phyloP scores from a whole-genome alignment of 2,888 invertebrate genomes.

The Auanema freiburgensis region DNA sequence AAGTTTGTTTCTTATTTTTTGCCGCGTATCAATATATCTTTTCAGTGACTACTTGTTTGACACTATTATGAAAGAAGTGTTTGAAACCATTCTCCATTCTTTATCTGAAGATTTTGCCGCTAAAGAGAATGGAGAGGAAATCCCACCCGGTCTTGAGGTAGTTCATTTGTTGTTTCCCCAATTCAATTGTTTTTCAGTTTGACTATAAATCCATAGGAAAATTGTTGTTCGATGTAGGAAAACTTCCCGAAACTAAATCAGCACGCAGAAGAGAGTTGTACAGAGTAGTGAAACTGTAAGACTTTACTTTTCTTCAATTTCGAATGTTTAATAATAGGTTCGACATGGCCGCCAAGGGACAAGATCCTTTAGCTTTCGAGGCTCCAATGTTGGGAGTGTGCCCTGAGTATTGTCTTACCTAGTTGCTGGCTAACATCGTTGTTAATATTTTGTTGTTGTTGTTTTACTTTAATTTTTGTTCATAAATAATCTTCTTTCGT shows the following conservation, averaged over 20 bases:
- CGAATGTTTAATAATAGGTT: slow-evolving; percentile 29
- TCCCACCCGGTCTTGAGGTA: slow-evolving; percentile 9
- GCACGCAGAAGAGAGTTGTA: slow-evolving; percentile 37
- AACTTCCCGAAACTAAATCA: slow-evolving; percentile 20
- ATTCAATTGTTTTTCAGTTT: slow-evolving; percentile 30
- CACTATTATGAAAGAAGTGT: slow-evolving; percentile 54
- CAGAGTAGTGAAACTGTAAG: slow-evolving; percentile 36
- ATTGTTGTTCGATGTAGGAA: slow-evolving; percentile 31
- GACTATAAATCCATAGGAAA: slow-evolving; percentile 51
- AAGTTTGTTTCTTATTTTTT: slow-evolving; percentile 24
- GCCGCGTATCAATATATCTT: no score
- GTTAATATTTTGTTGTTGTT: no score
- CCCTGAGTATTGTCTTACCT: no score
- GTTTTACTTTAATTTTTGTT: no score
- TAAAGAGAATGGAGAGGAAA: slow-evolving; percentile 35
- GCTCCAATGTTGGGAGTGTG: no score
- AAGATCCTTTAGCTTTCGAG: slow-evolving; percentile 41
- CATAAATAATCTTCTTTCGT: no score
- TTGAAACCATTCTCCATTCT: slow-evolving; percentile 53
- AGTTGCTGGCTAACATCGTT: no score
- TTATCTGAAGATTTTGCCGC: slow-evolving; percentile 39
- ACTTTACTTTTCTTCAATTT: neutral
- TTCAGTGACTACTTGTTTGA: slow-evolving; percentile 55
- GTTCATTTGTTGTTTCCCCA: slow-evolving; percentile 4
- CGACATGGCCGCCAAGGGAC: slow-evolving; percentile 35